Percentiles rank a stretch among this genome's conserved stretches.
These are phyloP conservation scores for Allobates femoralis DNA, from an alignment of 2,797 vertebrate genomes.

Conservation along the genomic window DNA sequence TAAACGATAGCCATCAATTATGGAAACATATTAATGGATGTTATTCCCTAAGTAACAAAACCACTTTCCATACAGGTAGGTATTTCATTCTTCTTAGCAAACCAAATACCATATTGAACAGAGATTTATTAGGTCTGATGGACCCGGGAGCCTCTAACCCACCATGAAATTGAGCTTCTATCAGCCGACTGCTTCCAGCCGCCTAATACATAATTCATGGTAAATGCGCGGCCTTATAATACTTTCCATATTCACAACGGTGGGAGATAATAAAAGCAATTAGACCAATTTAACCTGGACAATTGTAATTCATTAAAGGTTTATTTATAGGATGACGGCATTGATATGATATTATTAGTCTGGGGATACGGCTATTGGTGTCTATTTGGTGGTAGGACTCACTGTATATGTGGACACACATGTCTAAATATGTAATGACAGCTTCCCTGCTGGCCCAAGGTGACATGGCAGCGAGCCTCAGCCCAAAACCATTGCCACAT, in stretches of 20 bases:
- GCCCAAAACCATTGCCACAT: not conserved
- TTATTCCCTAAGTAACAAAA: constrained; percentile 50
- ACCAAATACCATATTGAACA: constrained; percentile 56
- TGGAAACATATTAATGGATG: constrained; percentile 58
- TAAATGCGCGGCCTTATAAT: constrained; percentile 34
- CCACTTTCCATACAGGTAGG: constrained; percentile 54
- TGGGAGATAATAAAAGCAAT: constrained; percentile 41
- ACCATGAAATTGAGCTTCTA: constrained; percentile 37
- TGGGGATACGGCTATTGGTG: constrained; percentile 32
- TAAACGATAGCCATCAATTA: constrained; percentile 50
- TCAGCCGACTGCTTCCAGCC: constrained; percentile 23
- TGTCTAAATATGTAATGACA: not conserved
- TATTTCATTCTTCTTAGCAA: constrained; percentile 48
- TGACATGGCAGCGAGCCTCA: not conserved
- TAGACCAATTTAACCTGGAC: constrained; percentile 57
- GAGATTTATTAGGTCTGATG: constrained; percentile 44
- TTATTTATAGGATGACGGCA: constrained; percentile 44
- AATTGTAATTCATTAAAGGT: constrained; percentile 46
- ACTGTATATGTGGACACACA: not conserved
- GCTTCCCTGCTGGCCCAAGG: not conserved
- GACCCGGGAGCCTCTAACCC: constrained; percentile 34
- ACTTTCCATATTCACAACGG: constrained; percentile 53
- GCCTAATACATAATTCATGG: constrained; percentile 53
- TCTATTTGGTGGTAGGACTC: not conserved
- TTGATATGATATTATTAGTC: constrained; percentile 30